Evolutionary conservation across 64 coral and sea anemone species (phyloP).

Genomic region (Stichodactyla helianthus): DNA sequence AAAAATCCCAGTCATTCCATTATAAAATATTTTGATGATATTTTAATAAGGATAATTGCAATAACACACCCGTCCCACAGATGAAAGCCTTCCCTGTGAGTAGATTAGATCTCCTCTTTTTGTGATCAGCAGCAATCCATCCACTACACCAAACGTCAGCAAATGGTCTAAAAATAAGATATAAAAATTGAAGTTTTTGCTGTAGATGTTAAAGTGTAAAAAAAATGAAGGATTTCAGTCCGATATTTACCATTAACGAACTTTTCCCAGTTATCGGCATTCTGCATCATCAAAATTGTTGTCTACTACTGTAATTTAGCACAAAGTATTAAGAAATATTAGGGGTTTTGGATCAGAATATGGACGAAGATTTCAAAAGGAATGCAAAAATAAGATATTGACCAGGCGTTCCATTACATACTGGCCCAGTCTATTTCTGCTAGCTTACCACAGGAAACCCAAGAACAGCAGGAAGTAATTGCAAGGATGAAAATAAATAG

Average conservation of each 20-base stretch:
- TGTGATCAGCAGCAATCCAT: constrained; percentile 71
- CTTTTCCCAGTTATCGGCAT: constrained; percentile 34
- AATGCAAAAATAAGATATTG: background rate
- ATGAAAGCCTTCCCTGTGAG: constrained; percentile 46
- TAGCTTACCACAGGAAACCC: background rate
- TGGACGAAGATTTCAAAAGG: background rate
- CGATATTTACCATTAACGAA: constrained; percentile 40
- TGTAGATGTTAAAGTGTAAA: background rate
- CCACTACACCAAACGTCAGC: constrained; percentile 35
- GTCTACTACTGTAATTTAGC: background rate
- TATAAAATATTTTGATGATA: background rate
- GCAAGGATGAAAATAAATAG: background rate
- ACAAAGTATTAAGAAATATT: background rate
- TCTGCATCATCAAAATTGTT: constrained; percentile 16
- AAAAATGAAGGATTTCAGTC: background rate
- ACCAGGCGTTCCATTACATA: background rate
- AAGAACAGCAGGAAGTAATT: too few relatives aligned
- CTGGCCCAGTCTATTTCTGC: background rate
- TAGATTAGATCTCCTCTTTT: constrained; percentile 51
- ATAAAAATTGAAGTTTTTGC: too few relatives aligned
- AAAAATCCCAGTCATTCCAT: too few relatives aligned
- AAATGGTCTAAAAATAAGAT: constrained; percentile 46
- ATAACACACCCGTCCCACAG: constrained; percentile 13
- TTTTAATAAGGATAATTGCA: background rate
- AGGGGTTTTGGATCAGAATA: background rate